Base-by-base conservation (phyloP, 2,797 vertebrate species). In the Poeciliopsis turneri region DNA sequence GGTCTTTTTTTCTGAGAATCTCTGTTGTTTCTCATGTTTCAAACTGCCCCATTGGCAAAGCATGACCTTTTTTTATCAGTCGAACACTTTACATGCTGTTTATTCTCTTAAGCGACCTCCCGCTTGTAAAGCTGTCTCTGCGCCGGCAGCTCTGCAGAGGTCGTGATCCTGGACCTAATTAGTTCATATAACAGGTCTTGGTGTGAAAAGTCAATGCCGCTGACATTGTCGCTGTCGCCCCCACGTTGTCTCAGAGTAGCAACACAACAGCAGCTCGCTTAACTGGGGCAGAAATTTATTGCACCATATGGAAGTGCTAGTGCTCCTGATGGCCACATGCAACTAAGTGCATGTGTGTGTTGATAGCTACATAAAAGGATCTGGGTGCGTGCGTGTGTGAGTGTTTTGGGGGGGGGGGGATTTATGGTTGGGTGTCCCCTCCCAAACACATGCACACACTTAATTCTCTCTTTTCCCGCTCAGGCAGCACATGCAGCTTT, bases 201-300 rank as follows among this genome's bases (percentile, higher is more conserved):
- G 86, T 93, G 91, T 90, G 89, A 93, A 90, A 88, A 90, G 78
- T 90, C 90, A 88, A 90, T 93, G 85, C 71, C 72, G 85, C 53
- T 16, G 72, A 68, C 86, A 86, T 88, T 89, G 87, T 93, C 76
- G 75, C 77, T 81, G 81, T 87, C 87, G 84, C 57, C 45, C 64
- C 72, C 61, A 79, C 25, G 7, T 82, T 76, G 51, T 78, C 86
- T 77, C 82, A 74, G 73, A 10, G 74, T 71, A 78, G 66, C 74
- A 84, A 72, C 87, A 80, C 78, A 82, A 73, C 81, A 80, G 75
- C 83, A 82, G 81, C 78, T 75, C 25, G 64, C 81, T 86, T 70
- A 93, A 91, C 78, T 93, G 87, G 89, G 77, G 89, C 89, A 92
- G 91, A 91, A 92, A 89, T 71, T 77, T 78, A 93, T 87, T 69